These are phyloP conservation scores for Candoia aspera DNA, from an alignment of 2,113 vertebrate species.

Conservation along the genomic window DNA sequence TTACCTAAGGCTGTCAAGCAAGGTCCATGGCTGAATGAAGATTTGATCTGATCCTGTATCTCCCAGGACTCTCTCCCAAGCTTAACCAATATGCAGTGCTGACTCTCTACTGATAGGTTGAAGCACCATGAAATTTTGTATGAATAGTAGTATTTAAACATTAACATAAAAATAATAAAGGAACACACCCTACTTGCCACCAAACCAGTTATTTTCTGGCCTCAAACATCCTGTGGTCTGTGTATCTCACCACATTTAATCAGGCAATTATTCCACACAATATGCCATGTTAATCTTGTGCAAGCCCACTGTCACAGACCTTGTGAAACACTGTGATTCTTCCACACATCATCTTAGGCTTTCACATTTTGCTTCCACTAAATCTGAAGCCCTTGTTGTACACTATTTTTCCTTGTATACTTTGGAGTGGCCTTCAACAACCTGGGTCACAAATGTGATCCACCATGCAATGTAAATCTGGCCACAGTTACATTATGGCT, in stretches of 20 bases:
- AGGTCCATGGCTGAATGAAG: not conserved
- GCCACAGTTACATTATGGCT: not conserved
- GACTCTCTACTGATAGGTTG: not conserved
- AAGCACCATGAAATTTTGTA: not conserved
- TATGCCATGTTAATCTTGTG: not conserved
- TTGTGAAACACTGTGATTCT: not conserved
- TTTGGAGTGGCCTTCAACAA: not conserved
- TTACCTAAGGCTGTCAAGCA: not conserved
- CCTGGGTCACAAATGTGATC: not conserved
- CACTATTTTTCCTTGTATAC: slow-evolving; percentile 32
- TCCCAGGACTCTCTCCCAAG: not conserved
- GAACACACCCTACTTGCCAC: not conserved
- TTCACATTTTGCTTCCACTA: not conserved
- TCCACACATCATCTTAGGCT: fast-evolving
- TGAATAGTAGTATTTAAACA: not conserved
- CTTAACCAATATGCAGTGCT: not conserved
- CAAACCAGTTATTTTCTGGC: not conserved
- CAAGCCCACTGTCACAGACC: not conserved
- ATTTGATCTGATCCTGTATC: not conserved
- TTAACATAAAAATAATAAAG: not conserved
- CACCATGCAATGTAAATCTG: slow-evolving; percentile 11
- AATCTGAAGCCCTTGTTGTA: slow-evolving; percentile 15
- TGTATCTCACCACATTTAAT: not conserved
- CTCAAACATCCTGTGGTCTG: not conserved
- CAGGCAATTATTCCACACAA: not conserved